Conservation (phyloP, 35 echinoderm and acorn worm species). For the Heliocidaris erythrogramma region DNA sequence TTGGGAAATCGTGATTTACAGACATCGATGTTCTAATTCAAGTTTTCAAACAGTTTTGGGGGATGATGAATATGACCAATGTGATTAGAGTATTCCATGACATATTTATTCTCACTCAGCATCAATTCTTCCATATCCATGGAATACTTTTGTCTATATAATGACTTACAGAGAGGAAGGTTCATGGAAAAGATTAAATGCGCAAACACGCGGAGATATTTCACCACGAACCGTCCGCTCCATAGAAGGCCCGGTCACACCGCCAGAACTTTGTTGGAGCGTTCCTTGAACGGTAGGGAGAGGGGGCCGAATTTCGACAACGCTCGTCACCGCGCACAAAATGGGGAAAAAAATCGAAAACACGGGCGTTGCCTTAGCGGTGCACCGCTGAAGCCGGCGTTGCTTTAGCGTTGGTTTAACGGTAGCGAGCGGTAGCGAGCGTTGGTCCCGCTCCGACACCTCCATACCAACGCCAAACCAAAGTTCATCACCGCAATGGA, state of each 20-base stretch:
- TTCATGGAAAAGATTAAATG: too few relatives aligned
- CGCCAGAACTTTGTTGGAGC: slow-evolving; percentile 18
- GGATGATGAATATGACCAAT: too few relatives aligned
- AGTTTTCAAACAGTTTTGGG: too few relatives aligned
- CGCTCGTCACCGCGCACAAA: slow-evolving; percentile 38
- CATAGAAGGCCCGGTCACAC: slow-evolving; percentile 36
- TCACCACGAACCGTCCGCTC: too few relatives aligned
- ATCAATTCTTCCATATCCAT: too few relatives aligned
- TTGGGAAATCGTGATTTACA: too few relatives aligned
- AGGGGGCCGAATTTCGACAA: slow-evolving; percentile 39
- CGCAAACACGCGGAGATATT: too few relatives aligned
- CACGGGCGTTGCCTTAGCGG: slow-evolving; percentile 39
- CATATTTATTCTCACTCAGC: too few relatives aligned
- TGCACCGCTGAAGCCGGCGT: slow-evolving; percentile 35
- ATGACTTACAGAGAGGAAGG: too few relatives aligned
- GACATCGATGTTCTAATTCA: too few relatives aligned
- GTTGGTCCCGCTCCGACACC: slow-evolving; percentile 37
- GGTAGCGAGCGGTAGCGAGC: slow-evolving; percentile 20
- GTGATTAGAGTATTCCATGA: too few relatives aligned
- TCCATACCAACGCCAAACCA: slow-evolving; percentile 40
- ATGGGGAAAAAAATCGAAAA: slow-evolving; percentile 37
- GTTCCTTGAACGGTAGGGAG: slow-evolving; percentile 39
- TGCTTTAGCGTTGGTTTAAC: slow-evolving; percentile 7
- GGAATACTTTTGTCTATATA: too few relatives aligned
- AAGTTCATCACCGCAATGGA: slow-evolving; percentile 38